Conservation (phyloP, 1,140 invertebrate genomes). For the Drosophila obscura region DNA sequence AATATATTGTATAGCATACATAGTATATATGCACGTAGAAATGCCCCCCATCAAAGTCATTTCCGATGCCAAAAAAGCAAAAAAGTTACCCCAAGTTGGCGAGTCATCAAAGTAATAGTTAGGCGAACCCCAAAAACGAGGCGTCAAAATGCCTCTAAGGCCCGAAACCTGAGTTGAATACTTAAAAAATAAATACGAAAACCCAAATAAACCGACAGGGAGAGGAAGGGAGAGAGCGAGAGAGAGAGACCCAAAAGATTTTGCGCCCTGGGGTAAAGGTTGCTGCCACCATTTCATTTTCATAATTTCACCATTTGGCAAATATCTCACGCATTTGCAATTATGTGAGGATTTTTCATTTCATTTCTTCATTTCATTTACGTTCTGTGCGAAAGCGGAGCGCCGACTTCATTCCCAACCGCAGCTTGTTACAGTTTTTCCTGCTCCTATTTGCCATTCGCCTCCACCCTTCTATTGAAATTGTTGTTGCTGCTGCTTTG, state of each 20-base stretch:
- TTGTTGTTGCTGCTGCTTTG: conserved; percentile 43
- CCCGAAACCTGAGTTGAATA: conserved; percentile 53
- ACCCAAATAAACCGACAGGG: conserved; percentile 3
- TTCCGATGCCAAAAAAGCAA: too few species aligned
- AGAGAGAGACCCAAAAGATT: conserved; percentile 14
- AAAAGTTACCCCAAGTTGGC: conserved; percentile 25
- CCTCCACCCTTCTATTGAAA: conserved; percentile 4
- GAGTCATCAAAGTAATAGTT: conserved; percentile 39
- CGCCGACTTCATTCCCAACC: conserved; percentile 45
- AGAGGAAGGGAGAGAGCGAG: neutral
- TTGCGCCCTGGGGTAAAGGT: conserved; percentile 8
- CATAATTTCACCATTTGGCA: conserved; percentile 77
- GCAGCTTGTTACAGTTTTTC: conserved; percentile 56
- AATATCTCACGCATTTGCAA: conserved; percentile 81
- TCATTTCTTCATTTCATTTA: conserved; percentile 62
- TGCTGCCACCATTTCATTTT: conserved; percentile 67
- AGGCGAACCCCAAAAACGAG: conserved; percentile 38
- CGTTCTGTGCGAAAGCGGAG: conserved; percentile 19
- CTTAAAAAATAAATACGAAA: conserved; percentile 39
- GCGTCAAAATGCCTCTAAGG: conserved; percentile 54
- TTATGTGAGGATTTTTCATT: conserved; percentile 79
- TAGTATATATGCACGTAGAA: too few species aligned
- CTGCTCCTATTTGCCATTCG: neutral
- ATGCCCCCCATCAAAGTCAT: too few species aligned
- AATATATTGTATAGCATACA: too few species aligned